phyloP scores from a whole-genome alignment of 2,797 vertebrate genomes.

The Spinibarbus caldwelli region DNA sequence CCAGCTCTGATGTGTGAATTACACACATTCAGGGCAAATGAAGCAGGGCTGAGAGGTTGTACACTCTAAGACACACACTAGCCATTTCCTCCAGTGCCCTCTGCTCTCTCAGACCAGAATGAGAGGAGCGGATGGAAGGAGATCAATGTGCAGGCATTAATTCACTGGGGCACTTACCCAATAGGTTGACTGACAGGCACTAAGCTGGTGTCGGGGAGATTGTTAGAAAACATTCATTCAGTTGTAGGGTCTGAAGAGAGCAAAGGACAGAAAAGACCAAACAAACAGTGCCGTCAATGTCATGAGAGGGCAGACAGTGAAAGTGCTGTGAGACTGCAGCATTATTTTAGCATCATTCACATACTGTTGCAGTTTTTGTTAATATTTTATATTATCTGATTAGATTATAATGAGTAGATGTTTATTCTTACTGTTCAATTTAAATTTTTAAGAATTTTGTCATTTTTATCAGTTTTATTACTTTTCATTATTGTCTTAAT shows the following conservation, averaged over 20 bases:
- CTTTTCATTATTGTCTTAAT: background rate
- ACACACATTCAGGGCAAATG: background rate
- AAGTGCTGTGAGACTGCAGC: background rate
- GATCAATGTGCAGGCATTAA: slow-evolving; percentile 52
- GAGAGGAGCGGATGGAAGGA: slow-evolving; percentile 13
- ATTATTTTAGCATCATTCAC: background rate
- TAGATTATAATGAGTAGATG: background rate
- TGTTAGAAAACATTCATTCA: slow-evolving; percentile 45
- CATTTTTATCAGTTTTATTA: background rate
- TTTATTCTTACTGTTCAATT: background rate
- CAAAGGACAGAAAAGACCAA: slow-evolving; percentile 31
- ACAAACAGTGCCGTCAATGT: slow-evolving; percentile 39
- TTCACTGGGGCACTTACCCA: slow-evolving; percentile 54
- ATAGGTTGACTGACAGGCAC: slow-evolving; percentile 52
- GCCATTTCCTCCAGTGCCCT: slow-evolving; percentile 21
- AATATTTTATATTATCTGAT: background rate
- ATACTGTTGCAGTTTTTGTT: background rate
- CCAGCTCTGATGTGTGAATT: background rate
- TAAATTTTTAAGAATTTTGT: background rate
- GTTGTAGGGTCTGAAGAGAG: slow-evolving; percentile 29
- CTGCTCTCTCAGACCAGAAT: slow-evolving; percentile 1
- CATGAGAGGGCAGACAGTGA: background rate
- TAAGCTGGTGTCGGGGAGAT: slow-evolving; percentile 43
- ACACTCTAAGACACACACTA: slow-evolving; percentile 4
- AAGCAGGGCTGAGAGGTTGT: background rate